Percentiles rank a stretch among this genome's conserved stretches.
Conservation (phyloP, 2,797 vertebrate species). For the Austrolebias charrua region DNA sequence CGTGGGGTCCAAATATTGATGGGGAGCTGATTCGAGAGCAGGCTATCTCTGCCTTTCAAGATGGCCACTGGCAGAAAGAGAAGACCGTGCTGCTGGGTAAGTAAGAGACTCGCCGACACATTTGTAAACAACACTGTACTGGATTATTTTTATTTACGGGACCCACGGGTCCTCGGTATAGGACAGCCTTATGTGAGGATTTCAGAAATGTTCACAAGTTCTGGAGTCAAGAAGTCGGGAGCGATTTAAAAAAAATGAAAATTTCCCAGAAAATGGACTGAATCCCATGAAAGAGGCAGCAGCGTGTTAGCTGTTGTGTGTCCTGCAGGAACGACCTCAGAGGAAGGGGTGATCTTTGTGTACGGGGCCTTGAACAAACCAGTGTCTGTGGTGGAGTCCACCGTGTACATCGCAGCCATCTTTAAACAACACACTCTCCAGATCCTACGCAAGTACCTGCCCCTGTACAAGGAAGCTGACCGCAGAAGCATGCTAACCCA, state of each 20-base stretch:
- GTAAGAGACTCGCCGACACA: conserved; percentile 16
- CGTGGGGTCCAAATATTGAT: conserved; percentile 78
- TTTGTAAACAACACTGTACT: neutral
- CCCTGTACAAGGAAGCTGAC: conserved; percentile 70
- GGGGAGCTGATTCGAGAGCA: conserved; percentile 78
- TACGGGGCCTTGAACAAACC: conserved; percentile 74
- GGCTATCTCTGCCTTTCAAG: conserved; percentile 72
- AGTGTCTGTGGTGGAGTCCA: conserved; percentile 71
- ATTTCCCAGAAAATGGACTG: no score
- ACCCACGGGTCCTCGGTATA: conserved; percentile 12
- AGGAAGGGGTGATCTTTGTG: conserved; percentile 79
- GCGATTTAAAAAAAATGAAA: neutral
- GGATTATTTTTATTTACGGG: no score
- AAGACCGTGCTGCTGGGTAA: conserved; percentile 80
- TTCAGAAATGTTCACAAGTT: neutral
- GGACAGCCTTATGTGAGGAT: neutral
- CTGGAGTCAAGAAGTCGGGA: neutral
- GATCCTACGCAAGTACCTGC: conserved; percentile 78
- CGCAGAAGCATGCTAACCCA: conserved; percentile 78
- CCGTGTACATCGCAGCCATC: conserved; percentile 74
- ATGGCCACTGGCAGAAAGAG: conserved; percentile 80
- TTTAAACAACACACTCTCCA: conserved; percentile 78
- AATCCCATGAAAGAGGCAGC: no score
- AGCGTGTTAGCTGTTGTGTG: conserved; percentile 3
- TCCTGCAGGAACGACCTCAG: conserved; percentile 78